Evolutionary conservation across 2,113 vertebrate genomes (phyloP).

Genomic region (Eudyptes chrysolophus): DNA sequence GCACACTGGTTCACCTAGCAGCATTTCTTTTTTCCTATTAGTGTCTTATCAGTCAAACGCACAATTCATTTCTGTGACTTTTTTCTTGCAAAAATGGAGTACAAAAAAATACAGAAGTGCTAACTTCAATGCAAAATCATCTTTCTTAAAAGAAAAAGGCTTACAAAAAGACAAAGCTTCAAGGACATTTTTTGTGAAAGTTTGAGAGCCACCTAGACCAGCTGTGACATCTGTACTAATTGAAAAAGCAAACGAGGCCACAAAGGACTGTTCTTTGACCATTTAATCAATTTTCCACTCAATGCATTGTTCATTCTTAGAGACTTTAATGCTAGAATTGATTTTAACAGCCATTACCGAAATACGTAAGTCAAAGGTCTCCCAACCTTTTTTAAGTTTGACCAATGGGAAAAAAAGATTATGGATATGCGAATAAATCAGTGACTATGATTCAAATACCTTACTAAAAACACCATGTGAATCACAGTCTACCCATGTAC

Average conservation of each 20-base stretch:
- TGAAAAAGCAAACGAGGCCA: constrained; percentile 82
- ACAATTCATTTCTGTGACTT: neutral
- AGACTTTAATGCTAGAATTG: constrained; percentile 84
- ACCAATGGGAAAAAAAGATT: constrained; percentile 72
- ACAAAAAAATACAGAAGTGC: neutral
- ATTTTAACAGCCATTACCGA: constrained; percentile 83
- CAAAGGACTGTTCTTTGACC: constrained; percentile 81
- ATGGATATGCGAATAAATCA: constrained; percentile 76
- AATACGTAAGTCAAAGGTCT: constrained; percentile 81
- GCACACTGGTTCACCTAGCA: neutral
- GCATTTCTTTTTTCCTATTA: neutral
- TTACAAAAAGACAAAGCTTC: constrained; percentile 70
- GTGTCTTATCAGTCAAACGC: neutral
- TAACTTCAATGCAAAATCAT: constrained; percentile 58
- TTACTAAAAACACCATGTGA: constrained; percentile 60
- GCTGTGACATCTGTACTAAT: constrained; percentile 81
- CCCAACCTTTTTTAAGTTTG: constrained; percentile 76
- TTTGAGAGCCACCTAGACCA: constrained; percentile 78
- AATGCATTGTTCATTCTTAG: constrained; percentile 83
- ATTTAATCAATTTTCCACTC: constrained; percentile 85
- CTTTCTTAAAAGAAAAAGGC: constrained; percentile 39
- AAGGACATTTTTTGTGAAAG: constrained; percentile 72
- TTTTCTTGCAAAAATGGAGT: constrained; percentile 14
- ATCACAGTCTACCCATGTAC: constrained; percentile 49
- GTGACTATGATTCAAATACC: constrained; percentile 70